These are phyloP conservation scores for Porites australiensis DNA, from an alignment of 64 coral and sea anemone genomes.

Conservation along the genomic window DNA sequence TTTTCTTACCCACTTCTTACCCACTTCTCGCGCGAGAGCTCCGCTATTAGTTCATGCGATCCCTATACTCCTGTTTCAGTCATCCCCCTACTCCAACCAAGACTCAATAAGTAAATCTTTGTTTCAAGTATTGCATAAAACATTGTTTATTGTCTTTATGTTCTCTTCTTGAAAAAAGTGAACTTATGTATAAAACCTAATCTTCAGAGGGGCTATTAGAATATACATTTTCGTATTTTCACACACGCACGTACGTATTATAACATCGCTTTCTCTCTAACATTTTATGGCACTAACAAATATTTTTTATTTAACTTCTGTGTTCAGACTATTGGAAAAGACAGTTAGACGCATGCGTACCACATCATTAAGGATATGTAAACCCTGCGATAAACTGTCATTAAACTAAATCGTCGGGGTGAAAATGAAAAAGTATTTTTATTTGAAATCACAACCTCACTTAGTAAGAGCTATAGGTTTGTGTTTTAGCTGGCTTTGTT, in stretches of 20 bases:
- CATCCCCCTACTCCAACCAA: too few species aligned
- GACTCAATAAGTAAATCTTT: background rate
- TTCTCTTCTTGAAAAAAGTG: slow-evolving; percentile 9
- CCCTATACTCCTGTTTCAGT: too few species aligned
- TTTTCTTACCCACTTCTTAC: too few species aligned
- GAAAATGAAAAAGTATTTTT: too few species aligned
- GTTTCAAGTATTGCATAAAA: background rate
- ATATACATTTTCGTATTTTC: slow-evolving; percentile 6
- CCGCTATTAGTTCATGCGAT: too few species aligned
- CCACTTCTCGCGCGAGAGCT: too few species aligned
- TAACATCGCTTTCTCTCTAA: background rate
- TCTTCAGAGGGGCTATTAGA: background rate
- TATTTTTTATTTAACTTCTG: background rate
- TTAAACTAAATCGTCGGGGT: too few species aligned
- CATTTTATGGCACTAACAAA: background rate
- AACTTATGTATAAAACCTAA: slow-evolving; percentile 5
- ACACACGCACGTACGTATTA: background rate
- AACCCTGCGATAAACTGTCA: background rate
- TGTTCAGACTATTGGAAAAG: background rate
- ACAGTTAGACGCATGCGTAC: background rate
- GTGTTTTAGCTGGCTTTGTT: too few species aligned
- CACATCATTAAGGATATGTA: background rate
- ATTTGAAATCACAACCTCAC: too few species aligned
- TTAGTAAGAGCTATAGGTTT: too few species aligned
- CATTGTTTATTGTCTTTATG: slow-evolving; percentile 4